phyloP scores from a whole-genome alignment of 2,888 invertebrate genomes.

The Platycnemis pennipes region DNA sequence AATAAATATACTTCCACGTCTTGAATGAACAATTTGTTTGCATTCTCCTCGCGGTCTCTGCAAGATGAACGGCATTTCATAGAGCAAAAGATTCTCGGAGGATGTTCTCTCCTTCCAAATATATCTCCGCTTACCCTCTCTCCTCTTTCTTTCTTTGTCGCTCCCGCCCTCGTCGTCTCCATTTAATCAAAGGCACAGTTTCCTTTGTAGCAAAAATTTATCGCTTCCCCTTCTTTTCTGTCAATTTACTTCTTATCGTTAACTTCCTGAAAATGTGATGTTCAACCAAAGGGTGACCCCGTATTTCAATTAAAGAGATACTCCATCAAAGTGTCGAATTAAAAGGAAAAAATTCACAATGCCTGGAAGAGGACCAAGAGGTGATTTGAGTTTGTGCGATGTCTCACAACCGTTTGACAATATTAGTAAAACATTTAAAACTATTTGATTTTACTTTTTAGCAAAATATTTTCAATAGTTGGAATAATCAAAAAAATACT shows the following conservation, averaged over 20 bases:
- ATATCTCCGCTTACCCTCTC: not conserved
- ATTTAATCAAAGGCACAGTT: not conserved
- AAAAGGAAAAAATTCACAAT: not conserved
- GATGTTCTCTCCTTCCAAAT: not conserved
- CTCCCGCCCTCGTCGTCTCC: not conserved
- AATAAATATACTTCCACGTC: not conserved
- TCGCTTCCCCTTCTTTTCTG: not conserved
- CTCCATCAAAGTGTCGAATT: not conserved
- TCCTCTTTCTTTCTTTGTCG: not conserved
- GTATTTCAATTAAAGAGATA: not conserved
- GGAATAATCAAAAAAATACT: too few species aligned
- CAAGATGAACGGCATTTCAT: not conserved
- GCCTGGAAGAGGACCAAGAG: not conserved
- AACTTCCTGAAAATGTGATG: not conserved
- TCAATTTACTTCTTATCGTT: conserved; percentile 17
- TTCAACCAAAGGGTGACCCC: not conserved
- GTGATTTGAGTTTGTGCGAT: too few species aligned
- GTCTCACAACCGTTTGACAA: too few species aligned
- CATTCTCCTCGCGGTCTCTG: not conserved
- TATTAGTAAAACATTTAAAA: too few species aligned
- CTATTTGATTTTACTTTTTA: too few species aligned
- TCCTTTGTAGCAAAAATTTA: not conserved
- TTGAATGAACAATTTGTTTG: conserved; percentile 6
- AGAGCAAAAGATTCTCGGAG: not conserved
- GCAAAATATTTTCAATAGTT: too few species aligned